Evolutionary conservation across 2,888 invertebrate genomes (phyloP).

Genomic region (Orchestes rusci): DNA sequence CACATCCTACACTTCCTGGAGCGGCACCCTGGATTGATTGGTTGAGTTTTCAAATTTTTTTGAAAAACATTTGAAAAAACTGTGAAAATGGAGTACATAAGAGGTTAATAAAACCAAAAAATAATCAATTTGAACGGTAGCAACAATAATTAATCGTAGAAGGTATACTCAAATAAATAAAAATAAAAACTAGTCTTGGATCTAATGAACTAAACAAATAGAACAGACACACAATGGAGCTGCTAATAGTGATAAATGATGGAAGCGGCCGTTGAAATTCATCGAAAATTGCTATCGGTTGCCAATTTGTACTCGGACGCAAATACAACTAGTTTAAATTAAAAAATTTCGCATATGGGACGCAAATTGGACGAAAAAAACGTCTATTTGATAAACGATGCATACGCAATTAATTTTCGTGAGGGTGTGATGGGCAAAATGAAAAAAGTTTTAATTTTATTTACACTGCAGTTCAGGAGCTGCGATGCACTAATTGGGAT

Average conservation of each 20-base stretch:
- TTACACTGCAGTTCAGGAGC: slow-evolving; percentile 23
- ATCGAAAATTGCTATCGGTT: slow-evolving; percentile 22
- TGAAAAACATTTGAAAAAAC: too few species aligned
- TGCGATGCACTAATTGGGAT: slow-evolving; percentile 20
- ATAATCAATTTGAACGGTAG: too few species aligned
- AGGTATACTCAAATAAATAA: background rate
- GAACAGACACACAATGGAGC: slow-evolving; percentile 7
- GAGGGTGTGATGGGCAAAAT: slow-evolving; percentile 19
- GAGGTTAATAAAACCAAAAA: too few species aligned
- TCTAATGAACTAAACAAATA: slow-evolving; percentile 14
- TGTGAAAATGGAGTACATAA: too few species aligned
- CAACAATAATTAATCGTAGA: too few species aligned
- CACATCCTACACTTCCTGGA: too few species aligned
- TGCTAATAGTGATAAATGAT: slow-evolving; percentile 13
- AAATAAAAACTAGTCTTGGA: too few species aligned
- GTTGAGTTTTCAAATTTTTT: too few species aligned
- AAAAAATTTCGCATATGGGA: slow-evolving; percentile 22
- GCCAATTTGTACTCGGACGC: slow-evolving; percentile 24
- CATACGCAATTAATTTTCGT: slow-evolving; percentile 26
- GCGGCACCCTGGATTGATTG: too few species aligned
- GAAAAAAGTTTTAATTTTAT: slow-evolving; percentile 26
- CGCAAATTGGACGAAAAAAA: slow-evolving; percentile 24
- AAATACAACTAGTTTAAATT: slow-evolving; percentile 25
- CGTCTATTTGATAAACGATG: slow-evolving; percentile 24
- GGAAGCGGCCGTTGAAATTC: slow-evolving; percentile 11